Evolutionary conservation across 1,140 invertebrate genomes (phyloP).

Genomic region (Eupeodes corollae): DNA sequence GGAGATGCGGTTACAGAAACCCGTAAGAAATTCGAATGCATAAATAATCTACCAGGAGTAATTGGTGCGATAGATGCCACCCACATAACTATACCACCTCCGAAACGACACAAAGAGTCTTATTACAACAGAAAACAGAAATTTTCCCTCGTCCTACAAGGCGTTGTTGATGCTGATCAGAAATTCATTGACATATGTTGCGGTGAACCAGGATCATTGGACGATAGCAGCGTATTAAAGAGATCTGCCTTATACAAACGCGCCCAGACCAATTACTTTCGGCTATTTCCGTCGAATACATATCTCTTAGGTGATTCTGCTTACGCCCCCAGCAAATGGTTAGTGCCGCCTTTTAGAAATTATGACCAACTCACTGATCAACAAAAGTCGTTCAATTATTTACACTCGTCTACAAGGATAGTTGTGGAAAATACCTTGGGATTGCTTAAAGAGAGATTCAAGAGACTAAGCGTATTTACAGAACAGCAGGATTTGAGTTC

Average conservation of each 20-base stretch:
- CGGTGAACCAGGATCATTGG: background rate
- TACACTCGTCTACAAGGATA: no score
- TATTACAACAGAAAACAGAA: background rate
- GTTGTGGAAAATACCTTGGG: no score
- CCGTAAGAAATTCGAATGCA: no score
- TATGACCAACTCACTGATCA: no score
- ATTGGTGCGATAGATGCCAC: no score
- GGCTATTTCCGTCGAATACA: background rate
- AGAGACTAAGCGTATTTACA: no score
- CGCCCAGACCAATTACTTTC: background rate
- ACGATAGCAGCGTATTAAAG: background rate
- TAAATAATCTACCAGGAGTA: no score
- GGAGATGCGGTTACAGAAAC: background rate
- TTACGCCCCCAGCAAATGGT: no score
- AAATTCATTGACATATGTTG: conserved; percentile 1
- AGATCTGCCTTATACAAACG: conserved; percentile 3
- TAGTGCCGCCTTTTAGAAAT: no score
- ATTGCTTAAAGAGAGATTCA: no score
- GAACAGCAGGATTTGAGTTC: no score
- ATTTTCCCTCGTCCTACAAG: background rate
- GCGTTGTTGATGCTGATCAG: conserved; percentile 1
- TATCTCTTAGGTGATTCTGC: conserved; percentile 11
- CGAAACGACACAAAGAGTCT: background rate
- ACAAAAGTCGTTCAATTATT: no score
- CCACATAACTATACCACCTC: background rate